phyloP scores from a whole-genome alignment of 2,113 vertebrate species.

The Ciconia boyciana region DNA sequence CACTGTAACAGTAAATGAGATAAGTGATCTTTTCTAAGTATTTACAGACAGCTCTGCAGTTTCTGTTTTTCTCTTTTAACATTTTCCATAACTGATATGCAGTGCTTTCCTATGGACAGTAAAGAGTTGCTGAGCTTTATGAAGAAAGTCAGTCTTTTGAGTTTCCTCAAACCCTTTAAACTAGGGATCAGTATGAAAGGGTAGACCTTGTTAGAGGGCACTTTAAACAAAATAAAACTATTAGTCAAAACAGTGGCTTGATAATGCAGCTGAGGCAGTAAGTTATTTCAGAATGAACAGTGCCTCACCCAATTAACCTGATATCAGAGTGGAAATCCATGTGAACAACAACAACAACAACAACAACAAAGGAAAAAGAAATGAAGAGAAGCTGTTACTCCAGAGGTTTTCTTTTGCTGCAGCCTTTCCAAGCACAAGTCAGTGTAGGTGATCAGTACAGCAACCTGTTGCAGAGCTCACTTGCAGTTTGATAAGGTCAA shows the following conservation, averaged over 20 bases:
- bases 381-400: neutral
- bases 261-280: neutral
- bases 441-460: neutral
- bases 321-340: neutral
- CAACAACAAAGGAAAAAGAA: too few relatives aligned
- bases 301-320: neutral
- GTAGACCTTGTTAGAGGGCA: neutral
- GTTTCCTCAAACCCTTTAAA: neutral
- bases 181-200: neutral
- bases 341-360: too few relatives aligned
- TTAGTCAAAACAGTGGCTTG: neutral
- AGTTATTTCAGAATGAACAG: neutral
- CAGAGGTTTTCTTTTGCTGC: neutral
- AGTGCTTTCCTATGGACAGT: neutral
- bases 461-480: neutral
- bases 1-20: neutral
- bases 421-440: neutral
- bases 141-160: neutral
- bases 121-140: neutral
- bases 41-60: neutral
- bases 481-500: slow-evolving; percentile 44
- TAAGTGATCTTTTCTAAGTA: neutral
- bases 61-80: neutral
- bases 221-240: neutral
- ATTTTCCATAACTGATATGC: neutral